phyloP scores from a whole-genome alignment of 2,888 invertebrate species.

The Leptopterna dolabrata region DNA sequence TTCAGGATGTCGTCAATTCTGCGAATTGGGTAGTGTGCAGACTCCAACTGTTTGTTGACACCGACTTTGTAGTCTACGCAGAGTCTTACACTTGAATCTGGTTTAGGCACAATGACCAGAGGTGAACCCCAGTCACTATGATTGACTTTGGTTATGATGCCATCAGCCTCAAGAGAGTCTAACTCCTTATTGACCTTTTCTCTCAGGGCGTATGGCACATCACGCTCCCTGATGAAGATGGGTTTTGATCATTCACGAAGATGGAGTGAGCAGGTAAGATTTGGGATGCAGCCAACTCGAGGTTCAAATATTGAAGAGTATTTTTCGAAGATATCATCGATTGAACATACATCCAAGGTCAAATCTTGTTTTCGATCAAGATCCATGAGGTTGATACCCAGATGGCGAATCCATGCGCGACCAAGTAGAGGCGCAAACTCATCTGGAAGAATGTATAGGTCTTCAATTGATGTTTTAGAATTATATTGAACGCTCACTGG shows the following conservation, averaged over 20 bases:
- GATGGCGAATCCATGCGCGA: background rate
- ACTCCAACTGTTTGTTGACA: no score
- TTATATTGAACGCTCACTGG: background rate
- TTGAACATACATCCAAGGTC: background rate
- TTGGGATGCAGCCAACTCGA: background rate
- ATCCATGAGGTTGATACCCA: background rate
- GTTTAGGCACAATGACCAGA: background rate
- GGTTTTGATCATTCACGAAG: slow-evolving; percentile 62
- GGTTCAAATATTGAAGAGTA: background rate
- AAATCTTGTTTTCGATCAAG: background rate
- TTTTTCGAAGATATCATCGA: background rate
- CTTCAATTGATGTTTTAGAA: background rate
- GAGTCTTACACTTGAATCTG: slow-evolving; percentile 46
- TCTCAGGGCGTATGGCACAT: slow-evolving; percentile 51
- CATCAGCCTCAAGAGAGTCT: slow-evolving; percentile 47
- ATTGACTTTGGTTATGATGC: slow-evolving; percentile 51
- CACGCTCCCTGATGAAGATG: slow-evolving; percentile 58
- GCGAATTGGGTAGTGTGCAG: slow-evolving; percentile 61
- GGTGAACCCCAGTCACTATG: slow-evolving; percentile 58
- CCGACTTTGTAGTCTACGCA: slow-evolving; percentile 44
- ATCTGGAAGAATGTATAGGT: slow-evolving; percentile 15
- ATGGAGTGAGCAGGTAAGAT: background rate
- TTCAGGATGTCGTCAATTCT: slow-evolving; percentile 39
- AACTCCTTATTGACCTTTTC: slow-evolving; percentile 45
- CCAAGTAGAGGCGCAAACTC: slow-evolving; percentile 5